A percentile compares a stretch with the other conserved stretches of the same genome.
Conservation (phyloP, 2,113 vertebrate genomes). For the Pachyramphus minor region DNA sequence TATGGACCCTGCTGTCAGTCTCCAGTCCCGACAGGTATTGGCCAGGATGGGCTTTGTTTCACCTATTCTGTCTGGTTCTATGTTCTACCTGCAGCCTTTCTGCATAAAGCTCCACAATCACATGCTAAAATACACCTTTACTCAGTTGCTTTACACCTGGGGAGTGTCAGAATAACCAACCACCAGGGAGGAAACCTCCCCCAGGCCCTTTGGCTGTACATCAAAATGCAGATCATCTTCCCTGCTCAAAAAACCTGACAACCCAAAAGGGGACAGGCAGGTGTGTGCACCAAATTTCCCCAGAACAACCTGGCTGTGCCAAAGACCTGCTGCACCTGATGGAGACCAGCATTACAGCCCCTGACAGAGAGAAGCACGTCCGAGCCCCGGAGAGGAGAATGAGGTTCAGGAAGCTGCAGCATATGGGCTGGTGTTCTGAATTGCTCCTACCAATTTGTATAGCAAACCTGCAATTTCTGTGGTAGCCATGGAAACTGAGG, state of each 20-base stretch:
- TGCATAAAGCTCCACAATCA: neutral
- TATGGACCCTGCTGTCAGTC: neutral
- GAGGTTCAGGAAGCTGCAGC: neutral
- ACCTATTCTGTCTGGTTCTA: neutral
- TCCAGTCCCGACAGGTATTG: neutral
- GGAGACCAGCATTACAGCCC: neutral
- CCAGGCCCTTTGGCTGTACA: neutral
- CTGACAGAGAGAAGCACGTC: neutral
- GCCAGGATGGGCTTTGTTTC: neutral
- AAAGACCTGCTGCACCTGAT: neutral
- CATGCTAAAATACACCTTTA: neutral
- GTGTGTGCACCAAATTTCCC: neutral
- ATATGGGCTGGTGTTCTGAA: neutral
- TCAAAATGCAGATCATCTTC: neutral
- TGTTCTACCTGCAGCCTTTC: neutral
- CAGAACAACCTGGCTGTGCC: neutral
- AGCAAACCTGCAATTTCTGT: slow-evolving; percentile 53
- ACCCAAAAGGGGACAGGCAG: neutral
- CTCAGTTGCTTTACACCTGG: neutral
- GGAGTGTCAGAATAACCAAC: neutral
- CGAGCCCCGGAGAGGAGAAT: neutral
- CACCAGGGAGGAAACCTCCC: neutral
- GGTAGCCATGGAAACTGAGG: slow-evolving; percentile 65
- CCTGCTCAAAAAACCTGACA: neutral
- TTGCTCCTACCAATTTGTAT: slow-evolving; percentile 13